Percentiles rank a stretch among this genome's conserved stretches.
Evolutionary conservation across 2,888 invertebrate genomes (phyloP).

Genomic region (Scaptomyza reducta): DNA sequence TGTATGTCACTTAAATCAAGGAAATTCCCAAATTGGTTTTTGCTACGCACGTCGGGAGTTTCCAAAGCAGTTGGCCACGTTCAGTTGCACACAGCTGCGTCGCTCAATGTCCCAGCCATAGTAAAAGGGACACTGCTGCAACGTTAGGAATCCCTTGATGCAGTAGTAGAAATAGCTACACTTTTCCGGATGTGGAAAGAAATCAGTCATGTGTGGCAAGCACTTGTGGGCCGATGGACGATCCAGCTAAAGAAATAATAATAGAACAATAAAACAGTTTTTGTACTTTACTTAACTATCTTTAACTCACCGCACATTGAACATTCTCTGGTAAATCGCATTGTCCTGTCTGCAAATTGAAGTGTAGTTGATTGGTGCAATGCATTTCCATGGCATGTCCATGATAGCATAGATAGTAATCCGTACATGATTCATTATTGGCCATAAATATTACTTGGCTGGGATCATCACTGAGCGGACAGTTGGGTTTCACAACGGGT

Average conservation of each 20-base stretch:
- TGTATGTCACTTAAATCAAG: slow-evolving; percentile 4
- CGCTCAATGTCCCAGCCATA: slow-evolving; percentile 83
- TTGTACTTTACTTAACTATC: background rate
- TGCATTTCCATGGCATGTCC: slow-evolving; percentile 80
- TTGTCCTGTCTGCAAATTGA: slow-evolving; percentile 73
- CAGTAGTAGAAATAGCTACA: slow-evolving; percentile 83
- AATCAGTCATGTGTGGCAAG: slow-evolving; percentile 75
- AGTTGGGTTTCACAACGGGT: slow-evolving; percentile 66
- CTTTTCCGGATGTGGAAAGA: slow-evolving; percentile 82
- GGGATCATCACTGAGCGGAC: slow-evolving; percentile 76
- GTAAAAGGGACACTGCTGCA: slow-evolving; percentile 83
- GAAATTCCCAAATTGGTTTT: slow-evolving; percentile 20
- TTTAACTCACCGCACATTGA: slow-evolving; percentile 67
- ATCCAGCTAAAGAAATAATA: slow-evolving; percentile 51
- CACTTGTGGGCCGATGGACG: slow-evolving; percentile 68
- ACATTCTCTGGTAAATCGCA: slow-evolving; percentile 81
- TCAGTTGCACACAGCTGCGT: slow-evolving; percentile 76
- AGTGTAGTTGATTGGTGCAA: slow-evolving; percentile 80
- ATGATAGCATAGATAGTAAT: slow-evolving; percentile 82
- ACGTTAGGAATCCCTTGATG: slow-evolving; percentile 81
- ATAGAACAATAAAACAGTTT: background rate
- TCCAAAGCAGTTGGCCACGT: slow-evolving; percentile 76
- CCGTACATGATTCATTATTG: slow-evolving; percentile 73
- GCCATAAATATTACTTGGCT: slow-evolving; percentile 77
- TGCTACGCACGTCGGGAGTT: slow-evolving; percentile 52